Base-by-base conservation (phyloP, 2,888 invertebrate species). In the Meganola albula region DNA sequence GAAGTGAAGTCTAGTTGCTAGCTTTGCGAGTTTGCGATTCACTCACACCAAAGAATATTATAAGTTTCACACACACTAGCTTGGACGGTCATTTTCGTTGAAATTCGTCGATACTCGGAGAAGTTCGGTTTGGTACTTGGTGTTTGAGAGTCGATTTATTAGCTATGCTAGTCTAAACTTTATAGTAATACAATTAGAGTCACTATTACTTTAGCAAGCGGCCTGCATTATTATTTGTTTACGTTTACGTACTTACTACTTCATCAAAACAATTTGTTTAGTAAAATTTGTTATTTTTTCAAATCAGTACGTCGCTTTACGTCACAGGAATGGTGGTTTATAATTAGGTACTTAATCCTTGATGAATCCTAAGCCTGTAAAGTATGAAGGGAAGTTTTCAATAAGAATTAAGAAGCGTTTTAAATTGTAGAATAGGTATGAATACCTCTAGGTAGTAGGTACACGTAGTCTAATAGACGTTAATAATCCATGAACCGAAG, bases 271-370 rank as follows among this genome's bases (percentile, higher is more conserved):
- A 23, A 28, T 20, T n/a, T n/a, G n/a, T n/a, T n/a, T n/a, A n/a
- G n/a, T n/a, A n/a, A n/a, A n/a, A n/a, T n/a, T n/a, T n/a, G n/a
- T n/a, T n/a, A n/a, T n/a, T n/a, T n/a, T n/a, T 12, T 30, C 30
- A 23, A 30, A 30, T 18, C 30, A 24, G 24, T 18, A 23, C 31
- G 31, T 31, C 31, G 10, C 24, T 31, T 12, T 12, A 23, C 24
- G 23, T 30, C 30, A 24, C 23, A 22, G 23, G 23, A 23, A 24
- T 30, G 23, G 30, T 13, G 30, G 33, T 24, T 28, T 36, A 31
- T 32, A 39, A 33, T 41, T 42, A 21, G 35, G 26, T 26, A 24
- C 22, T 10, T 18, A 26, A 29, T 26, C 24, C 14, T 29, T 27
- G 23, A 16, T 28, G 21, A 28, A 21, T n/a, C n/a, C n/a, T n/a